These are phyloP conservation scores for Anguilla obscura DNA, from an alignment of 2,797 vertebrate genomes.

Conservation along the genomic window DNA sequence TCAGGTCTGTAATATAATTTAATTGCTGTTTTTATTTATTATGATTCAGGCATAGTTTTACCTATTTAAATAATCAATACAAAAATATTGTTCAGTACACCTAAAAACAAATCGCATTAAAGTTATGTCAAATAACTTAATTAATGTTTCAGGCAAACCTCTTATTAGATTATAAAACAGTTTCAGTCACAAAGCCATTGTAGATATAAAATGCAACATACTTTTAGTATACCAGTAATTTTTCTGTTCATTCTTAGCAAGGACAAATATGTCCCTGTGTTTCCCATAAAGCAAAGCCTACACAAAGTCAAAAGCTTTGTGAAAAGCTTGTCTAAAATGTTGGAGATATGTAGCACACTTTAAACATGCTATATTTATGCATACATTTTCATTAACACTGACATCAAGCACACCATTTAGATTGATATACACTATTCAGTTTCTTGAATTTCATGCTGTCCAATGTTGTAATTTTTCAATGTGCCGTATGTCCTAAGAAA, in stretches of 20 bases:
- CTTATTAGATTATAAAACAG: not conserved
- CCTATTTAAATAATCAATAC: not conserved
- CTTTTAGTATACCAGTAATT: not conserved
- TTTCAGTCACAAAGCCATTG: not conserved
- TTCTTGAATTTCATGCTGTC: not conserved
- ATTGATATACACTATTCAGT: not conserved
- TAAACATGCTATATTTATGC: not conserved
- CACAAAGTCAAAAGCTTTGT: not conserved
- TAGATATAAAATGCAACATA: not conserved
- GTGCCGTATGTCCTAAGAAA: not conserved
- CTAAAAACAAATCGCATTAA: not conserved
- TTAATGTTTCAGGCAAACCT: not conserved
- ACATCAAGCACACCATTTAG: not conserved
- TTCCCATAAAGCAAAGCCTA: not conserved
- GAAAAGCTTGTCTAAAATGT: not conserved
- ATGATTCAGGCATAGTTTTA: not conserved
- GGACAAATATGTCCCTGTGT: not conserved
- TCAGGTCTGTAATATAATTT: not conserved
- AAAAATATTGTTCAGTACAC: not conserved
- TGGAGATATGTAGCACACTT: not conserved
- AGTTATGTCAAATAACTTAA: not conserved
- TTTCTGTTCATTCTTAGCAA: not conserved
- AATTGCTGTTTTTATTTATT: not conserved
- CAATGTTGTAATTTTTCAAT: not conserved
- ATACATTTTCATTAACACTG: not conserved